Conservation (phyloP, 2,888 invertebrate genomes). For the Zhuqinia jingwanae region DNA sequence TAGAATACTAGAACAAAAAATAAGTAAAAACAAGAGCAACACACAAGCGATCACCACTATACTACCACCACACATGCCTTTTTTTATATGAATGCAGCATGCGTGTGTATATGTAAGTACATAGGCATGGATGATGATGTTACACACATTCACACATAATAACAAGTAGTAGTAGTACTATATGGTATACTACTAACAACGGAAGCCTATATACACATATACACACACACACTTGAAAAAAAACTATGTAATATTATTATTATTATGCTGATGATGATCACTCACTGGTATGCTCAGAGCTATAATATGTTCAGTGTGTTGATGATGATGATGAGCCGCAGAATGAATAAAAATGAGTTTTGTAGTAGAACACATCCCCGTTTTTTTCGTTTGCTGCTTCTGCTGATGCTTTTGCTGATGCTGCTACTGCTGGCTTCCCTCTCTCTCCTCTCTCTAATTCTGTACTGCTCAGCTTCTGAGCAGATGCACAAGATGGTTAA, state of each 20-base stretch:
- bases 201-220: not conserved
- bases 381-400: not conserved
- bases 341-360: conserved; percentile 6
- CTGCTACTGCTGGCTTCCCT: conserved; percentile 42
- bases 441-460: conserved; percentile 41
- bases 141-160: not conserved
- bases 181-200: not conserved
- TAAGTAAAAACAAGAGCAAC: conserved; percentile 31
- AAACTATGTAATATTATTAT: conserved; percentile 1
- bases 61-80: no score
- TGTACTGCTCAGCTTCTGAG: conserved; percentile 73
- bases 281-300: conserved; percentile 47
- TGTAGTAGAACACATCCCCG: conserved; percentile 41
- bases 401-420: not conserved
- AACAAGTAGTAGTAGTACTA: not conserved
- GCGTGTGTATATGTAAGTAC: not conserved
- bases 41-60: no score
- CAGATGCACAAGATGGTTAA: conserved; percentile 79
- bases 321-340: conserved; percentile 7
- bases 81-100: not conserved
- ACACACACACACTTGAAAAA: not conserved
- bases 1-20: conserved; percentile 1
- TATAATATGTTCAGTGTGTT: conserved; percentile 13
- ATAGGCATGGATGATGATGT: not conserved
- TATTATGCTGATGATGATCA: conserved; percentile 30